Conservation (phyloP, 2,113 vertebrate species). For the Anoplopoma fimbria region DNA sequence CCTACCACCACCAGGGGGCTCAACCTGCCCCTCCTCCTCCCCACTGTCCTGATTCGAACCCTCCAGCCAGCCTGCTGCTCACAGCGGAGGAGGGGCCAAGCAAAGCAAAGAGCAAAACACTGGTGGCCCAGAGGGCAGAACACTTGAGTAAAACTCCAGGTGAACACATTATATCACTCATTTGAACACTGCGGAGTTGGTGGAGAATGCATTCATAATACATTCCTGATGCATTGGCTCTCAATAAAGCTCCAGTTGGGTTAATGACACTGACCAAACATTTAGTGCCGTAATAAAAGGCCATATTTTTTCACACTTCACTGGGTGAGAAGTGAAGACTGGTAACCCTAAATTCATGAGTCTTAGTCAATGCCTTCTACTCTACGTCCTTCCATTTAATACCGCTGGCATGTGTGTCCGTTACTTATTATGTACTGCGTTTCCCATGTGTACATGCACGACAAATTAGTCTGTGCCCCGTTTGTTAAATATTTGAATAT, state of each 20-base stretch:
- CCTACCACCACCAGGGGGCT: slow-evolving; percentile 90
- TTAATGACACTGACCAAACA: background rate
- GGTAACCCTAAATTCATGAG: background rate
- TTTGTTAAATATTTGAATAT: background rate
- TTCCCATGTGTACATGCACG: background rate
- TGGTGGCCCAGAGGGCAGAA: slow-evolving; percentile 3
- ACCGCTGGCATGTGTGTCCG: no score
- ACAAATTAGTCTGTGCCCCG: background rate
- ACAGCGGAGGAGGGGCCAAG: slow-evolving; percentile 14
- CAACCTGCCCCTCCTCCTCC: slow-evolving; percentile 84
- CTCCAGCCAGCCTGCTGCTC: slow-evolving; percentile 22
- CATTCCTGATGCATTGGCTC: background rate
- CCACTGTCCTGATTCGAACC: slow-evolving; percentile 83
- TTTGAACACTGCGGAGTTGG: background rate
- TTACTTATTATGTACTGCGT: background rate
- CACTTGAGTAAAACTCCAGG: slow-evolving; percentile 25
- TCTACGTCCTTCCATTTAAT: background rate
- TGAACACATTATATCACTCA: slow-evolving; percentile 3
- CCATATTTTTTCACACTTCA: background rate
- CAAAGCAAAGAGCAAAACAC: slow-evolving; percentile 14
- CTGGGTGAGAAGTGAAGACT: background rate
- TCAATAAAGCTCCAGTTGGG: background rate
- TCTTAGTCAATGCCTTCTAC: no score
- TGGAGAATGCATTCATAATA: background rate
- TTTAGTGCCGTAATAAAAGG: background rate